phyloP scores from a whole-genome alignment of 92 coral and sea anemone species.

The Porites evermanni region DNA sequence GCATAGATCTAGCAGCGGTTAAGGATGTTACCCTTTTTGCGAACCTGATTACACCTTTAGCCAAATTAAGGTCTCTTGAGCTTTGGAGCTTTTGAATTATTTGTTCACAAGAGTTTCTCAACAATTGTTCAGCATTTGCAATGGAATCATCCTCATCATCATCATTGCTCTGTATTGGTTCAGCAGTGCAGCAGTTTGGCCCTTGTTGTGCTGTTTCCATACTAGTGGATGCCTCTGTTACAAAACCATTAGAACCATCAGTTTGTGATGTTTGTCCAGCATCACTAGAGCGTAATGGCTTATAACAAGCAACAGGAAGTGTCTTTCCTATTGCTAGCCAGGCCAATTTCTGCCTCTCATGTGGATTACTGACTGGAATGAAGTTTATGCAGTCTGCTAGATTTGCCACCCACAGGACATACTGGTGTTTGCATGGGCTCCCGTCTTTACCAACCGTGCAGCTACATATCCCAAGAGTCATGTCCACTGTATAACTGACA shows the following conservation, averaged over 20 bases:
- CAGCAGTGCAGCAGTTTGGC: slow-evolving; percentile 8
- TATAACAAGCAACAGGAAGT: slow-evolving; percentile 50
- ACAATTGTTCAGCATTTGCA: slow-evolving; percentile 5
- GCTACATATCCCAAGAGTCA: slow-evolving; percentile 61
- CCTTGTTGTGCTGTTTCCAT: not conserved
- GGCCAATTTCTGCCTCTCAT: slow-evolving; percentile 55
- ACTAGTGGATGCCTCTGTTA: slow-evolving; percentile 10
- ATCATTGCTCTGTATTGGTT: slow-evolving; percentile 18
- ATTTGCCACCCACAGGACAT: slow-evolving; percentile 61
- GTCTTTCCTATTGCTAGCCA: slow-evolving; percentile 62
- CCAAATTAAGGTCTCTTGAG: slow-evolving; percentile 58
- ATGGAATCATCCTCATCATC: slow-evolving; percentile 43
- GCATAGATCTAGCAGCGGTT: slow-evolving; percentile 46
- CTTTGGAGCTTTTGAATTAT: slow-evolving; percentile 58
- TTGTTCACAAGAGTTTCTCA: slow-evolving; percentile 43
- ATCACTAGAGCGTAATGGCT: slow-evolving; percentile 24
- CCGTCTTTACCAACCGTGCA: slow-evolving; percentile 59
- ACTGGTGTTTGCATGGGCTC: slow-evolving; percentile 63
- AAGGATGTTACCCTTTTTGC: slow-evolving; percentile 54
- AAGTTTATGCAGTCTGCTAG: slow-evolving; percentile 57
- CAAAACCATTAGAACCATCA: slow-evolving; percentile 4
- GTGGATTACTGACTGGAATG: slow-evolving; percentile 56
- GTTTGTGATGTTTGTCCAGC: not conserved
- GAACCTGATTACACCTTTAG: slow-evolving; percentile 58
- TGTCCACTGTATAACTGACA: slow-evolving; percentile 64